A percentile compares a stretch with the other conserved stretches of the same genome.
Conservation (phyloP, 2,113 vertebrate species). For the Furnarius figulus region DNA sequence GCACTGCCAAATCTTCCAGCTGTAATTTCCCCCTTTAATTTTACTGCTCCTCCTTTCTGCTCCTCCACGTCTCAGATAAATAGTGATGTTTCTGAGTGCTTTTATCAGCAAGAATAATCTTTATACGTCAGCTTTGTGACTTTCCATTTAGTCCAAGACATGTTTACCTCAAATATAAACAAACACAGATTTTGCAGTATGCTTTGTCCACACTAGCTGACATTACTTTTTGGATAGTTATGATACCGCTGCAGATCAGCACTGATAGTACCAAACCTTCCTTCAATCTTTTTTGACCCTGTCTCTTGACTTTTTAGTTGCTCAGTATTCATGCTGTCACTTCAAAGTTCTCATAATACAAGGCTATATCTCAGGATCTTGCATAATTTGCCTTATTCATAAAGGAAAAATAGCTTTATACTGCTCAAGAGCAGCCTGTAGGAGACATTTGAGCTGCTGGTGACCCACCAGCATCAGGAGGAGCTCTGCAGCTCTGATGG, state of each 20-base stretch:
- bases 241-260: neutral
- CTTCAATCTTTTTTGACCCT: neutral
- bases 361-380: neutral
- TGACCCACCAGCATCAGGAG: neutral
- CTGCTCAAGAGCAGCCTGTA: neutral
- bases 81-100: neutral
- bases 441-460: neutral
- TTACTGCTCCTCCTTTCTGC: neutral
- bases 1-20: neutral
- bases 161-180: neutral
- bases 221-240: neutral
- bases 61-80: neutral
- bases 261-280: neutral
- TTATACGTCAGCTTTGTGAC: neutral
- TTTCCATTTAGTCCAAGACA: neutral
- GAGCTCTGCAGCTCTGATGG: neutral
- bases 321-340: neutral
- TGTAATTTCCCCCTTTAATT: neutral
- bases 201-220: neutral
- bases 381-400: neutral
- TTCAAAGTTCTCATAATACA: neutral
- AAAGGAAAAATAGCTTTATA: neutral
- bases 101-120: constrained; percentile 26
- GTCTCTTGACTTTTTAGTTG: neutral
- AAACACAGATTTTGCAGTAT: neutral